A percentile compares a stretch with the other conserved stretches of the same genome.
Evolutionary conservation across 92 coral and sea anemone genomes (phyloP).

Genomic region (Phymanthus crucifer): DNA sequence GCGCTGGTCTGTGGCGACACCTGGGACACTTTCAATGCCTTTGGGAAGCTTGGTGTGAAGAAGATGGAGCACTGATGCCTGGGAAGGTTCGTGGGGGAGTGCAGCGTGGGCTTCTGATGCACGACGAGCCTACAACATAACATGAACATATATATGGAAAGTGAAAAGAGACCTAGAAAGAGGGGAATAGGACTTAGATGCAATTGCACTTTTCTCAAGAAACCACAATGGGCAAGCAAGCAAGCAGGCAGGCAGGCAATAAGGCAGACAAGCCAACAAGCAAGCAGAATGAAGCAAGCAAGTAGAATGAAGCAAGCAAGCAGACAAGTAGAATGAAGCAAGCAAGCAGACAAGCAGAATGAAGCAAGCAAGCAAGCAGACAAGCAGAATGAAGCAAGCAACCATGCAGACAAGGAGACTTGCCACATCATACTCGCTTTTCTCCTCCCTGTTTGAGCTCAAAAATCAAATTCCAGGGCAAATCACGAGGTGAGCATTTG

Average conservation of each 20-base stretch:
- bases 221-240: no score
- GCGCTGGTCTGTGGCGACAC: conserved; percentile 38
- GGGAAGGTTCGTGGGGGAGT: conserved; percentile 23
- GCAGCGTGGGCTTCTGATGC: conserved; percentile 10
- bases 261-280: not conserved
- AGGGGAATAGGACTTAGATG: no score
- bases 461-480: no score
- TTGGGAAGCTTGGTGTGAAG: conserved; percentile 50
- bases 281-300: not conserved
- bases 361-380: not conserved
- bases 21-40: conserved; percentile 20
- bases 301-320: not conserved
- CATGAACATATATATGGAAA: no score
- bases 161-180: no score
- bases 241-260: no score
- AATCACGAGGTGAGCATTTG: no score
- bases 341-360: not conserved
- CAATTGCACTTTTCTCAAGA: no score
- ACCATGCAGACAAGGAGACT: not conserved
- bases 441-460: no score
- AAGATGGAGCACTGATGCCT: conserved; percentile 31
- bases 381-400: not conserved
- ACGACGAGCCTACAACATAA: conserved; percentile 15
- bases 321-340: not conserved
- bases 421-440: no score